These are phyloP conservation scores for Prunella strophiata DNA, from an alignment of 2,797 vertebrate genomes.

Conservation along the genomic window DNA sequence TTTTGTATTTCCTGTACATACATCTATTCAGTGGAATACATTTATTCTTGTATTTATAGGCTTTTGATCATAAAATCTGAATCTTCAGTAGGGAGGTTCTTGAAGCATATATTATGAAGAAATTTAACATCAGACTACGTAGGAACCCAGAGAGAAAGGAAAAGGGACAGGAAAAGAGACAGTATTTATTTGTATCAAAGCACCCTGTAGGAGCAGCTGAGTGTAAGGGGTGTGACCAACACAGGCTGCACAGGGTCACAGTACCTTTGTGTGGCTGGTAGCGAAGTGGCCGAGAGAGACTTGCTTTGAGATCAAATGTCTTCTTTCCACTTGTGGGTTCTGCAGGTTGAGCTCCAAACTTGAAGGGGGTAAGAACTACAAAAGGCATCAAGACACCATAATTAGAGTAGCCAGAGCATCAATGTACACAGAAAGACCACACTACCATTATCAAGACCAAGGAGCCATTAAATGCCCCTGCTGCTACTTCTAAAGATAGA, in stretches of 20 bases:
- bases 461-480: background rate
- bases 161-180: background rate
- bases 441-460: background rate
- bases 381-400: background rate
- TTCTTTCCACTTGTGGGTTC: conserved; percentile 83
- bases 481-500: background rate
- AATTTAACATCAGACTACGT: background rate
- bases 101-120: background rate
- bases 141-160: background rate
- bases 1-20: background rate
- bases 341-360: conserved; percentile 72
- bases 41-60: background rate
- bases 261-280: conserved; percentile 94
- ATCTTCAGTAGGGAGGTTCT: background rate
- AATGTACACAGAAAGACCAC: background rate
- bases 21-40: background rate
- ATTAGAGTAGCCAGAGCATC: background rate
- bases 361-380: conserved; percentile 80
- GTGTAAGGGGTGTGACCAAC: background rate
- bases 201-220: background rate
- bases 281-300: conserved; percentile 87
- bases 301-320: conserved; percentile 91
- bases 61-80: background rate
- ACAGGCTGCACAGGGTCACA: background rate
- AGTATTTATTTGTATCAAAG: background rate